Conservation (phyloP, 2,797 vertebrate genomes). For the Labeo calbasu region DNA sequence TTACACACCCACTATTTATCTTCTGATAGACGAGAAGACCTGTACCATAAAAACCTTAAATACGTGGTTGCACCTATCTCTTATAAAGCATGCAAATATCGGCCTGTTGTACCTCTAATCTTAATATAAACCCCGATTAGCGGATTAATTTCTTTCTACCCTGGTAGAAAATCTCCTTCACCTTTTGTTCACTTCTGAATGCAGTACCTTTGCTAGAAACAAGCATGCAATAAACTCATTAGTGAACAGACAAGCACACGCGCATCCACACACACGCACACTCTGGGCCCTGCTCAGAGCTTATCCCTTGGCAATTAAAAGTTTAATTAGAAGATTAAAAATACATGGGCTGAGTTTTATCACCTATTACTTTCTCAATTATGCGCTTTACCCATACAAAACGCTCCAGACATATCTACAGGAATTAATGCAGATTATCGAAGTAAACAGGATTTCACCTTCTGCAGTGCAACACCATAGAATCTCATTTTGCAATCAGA, state of each 20-base stretch:
- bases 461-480: constrained; percentile 58
- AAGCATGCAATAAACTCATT: constrained; percentile 74
- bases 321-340: constrained; percentile 85
- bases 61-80: constrained; percentile 38
- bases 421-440: constrained; percentile 71
- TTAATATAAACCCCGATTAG: constrained; percentile 77
- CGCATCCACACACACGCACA: constrained; percentile 33
- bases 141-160: constrained; percentile 74
- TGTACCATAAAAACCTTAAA: constrained; percentile 11
- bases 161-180: constrained; percentile 70
- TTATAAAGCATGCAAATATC: constrained; percentile 67
- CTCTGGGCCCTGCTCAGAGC: constrained; percentile 65
- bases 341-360: constrained; percentile 78
- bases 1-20: constrained; percentile 42
- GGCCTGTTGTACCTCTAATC: constrained; percentile 72
- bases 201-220: constrained; percentile 70
- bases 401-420: constrained; percentile 66
- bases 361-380: constrained; percentile 78
- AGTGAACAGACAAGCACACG: constrained; percentile 56
- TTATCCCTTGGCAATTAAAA: constrained; percentile 83
- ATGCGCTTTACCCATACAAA: constrained; percentile 74
- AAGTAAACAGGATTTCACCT: constrained; percentile 55
- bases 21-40: constrained; percentile 63
- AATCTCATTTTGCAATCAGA: constrained; percentile 52
- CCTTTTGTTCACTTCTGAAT: constrained; percentile 74